Evolutionary conservation across 2,888 invertebrate genomes (phyloP).

Genomic region (Liopterus haemorrhoidalis): DNA sequence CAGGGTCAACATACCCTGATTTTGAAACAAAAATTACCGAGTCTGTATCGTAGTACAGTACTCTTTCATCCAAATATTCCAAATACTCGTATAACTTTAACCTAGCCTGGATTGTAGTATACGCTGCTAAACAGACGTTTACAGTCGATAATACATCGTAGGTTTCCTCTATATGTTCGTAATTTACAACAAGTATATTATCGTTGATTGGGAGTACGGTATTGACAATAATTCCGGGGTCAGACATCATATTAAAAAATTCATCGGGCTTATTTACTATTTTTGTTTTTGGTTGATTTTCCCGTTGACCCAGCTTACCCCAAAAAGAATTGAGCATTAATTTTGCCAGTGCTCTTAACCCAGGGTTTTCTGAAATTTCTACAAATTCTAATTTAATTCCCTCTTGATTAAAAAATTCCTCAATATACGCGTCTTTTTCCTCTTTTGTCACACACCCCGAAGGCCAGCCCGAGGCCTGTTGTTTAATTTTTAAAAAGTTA

Average conservation of each 20-base stretch:
- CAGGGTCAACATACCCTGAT: slow-evolving; percentile 27
- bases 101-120: slow-evolving; percentile 33
- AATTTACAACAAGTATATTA: slow-evolving; percentile 27
- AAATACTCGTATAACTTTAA: slow-evolving; percentile 28
- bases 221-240: slow-evolving; percentile 25
- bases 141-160: slow-evolving; percentile 22
- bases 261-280: slow-evolving; percentile 18
- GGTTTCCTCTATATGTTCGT: slow-evolving; percentile 25
- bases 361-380: slow-evolving; percentile 25
- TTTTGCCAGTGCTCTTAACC: slow-evolving; percentile 25
- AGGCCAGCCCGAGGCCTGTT: slow-evolving; percentile 35
- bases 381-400: slow-evolving; percentile 17
- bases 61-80: slow-evolving; percentile 33
- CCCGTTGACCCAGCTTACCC: slow-evolving; percentile 27
- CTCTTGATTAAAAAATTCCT: slow-evolving; percentile 22
- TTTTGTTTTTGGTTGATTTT: slow-evolving; percentile 25
- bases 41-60: slow-evolving; percentile 42
- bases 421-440: slow-evolving; percentile 21
- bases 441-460: slow-evolving; percentile 26
- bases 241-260: slow-evolving; percentile 25
- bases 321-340: slow-evolving; percentile 32
- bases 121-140: slow-evolving; percentile 39
- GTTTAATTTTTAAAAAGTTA: slow-evolving; percentile 36
- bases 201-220: slow-evolving; percentile 26
- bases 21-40: slow-evolving; percentile 35